Percentiles rank a stretch among this genome's conserved stretches.
phyloP scores from a whole-genome alignment of 2,113 vertebrate genomes.

The Dipodomys ordii region DNA sequence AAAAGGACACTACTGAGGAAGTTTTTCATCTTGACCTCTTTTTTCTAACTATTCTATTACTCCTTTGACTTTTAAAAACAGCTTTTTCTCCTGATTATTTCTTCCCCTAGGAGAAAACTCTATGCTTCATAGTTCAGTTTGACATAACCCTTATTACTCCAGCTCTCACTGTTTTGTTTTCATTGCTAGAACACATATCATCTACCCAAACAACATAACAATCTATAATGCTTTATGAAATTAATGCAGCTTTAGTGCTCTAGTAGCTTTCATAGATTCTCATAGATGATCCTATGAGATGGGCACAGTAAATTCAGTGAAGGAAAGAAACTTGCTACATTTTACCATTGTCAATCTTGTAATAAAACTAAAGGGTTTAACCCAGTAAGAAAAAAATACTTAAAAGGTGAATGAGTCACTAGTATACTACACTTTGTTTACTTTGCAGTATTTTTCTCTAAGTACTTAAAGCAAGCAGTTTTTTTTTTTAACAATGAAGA shows the following conservation, averaged over 20 bases:
- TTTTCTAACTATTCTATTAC: background rate
- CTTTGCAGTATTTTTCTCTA: background rate
- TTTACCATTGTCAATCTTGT: background rate
- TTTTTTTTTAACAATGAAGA: conserved; percentile 5
- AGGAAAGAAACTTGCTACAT: background rate
- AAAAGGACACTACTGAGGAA: background rate
- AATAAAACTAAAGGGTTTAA: background rate
- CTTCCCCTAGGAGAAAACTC: background rate
- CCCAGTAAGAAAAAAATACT: background rate
- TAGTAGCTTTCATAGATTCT: background rate
- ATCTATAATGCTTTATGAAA: background rate
- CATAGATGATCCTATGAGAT: background rate
- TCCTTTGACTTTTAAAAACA: conserved; percentile 12
- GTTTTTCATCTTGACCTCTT: background rate
- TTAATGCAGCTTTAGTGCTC: background rate
- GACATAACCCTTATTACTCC: background rate
- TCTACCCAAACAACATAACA: background rate
- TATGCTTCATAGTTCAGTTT: background rate
- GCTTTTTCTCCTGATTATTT: background rate
- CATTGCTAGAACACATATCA: background rate
- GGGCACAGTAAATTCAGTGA: background rate
- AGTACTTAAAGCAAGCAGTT: background rate
- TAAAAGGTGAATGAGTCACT: background rate
- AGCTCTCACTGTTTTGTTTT: background rate
- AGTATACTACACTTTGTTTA: background rate